Evolutionary conservation across 1,140 invertebrate genomes (phyloP).

Genomic region (Aplysia californica): DNA sequence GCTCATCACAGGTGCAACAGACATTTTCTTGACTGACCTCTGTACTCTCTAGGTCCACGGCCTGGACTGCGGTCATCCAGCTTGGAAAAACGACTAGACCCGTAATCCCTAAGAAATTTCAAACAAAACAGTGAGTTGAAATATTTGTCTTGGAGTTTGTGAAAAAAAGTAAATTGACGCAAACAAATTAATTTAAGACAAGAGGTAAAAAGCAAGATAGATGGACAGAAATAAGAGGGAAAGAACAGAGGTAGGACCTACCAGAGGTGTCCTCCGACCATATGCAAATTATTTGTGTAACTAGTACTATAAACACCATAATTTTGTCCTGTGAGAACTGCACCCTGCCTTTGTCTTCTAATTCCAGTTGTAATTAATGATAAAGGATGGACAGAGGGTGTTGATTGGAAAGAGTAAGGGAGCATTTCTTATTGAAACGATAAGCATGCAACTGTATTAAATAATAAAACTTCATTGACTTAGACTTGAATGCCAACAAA

Average conservation of each 20-base stretch:
- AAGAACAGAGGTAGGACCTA: too few species aligned
- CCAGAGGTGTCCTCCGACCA: neutral
- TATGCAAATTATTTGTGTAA: neutral
- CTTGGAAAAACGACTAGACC: neutral
- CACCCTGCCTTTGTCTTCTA: too few species aligned
- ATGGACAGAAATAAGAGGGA: neutral
- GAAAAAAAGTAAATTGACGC: neutral
- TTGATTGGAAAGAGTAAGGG: too few species aligned
- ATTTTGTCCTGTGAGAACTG: too few species aligned
- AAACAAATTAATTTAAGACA: neutral
- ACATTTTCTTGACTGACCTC: neutral
- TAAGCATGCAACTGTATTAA: too few species aligned
- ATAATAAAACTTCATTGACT: too few species aligned
- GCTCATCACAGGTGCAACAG: too few species aligned
- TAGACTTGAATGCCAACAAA: too few species aligned
- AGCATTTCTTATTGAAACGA: too few species aligned
- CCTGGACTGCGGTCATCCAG: neutral
- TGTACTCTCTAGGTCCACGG: conserved; percentile 13
- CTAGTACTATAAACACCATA: too few species aligned
- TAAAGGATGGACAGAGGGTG: too few species aligned
- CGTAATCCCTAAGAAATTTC: neutral
- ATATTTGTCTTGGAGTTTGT: neutral
- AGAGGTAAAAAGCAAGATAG: neutral
- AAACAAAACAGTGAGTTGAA: neutral
- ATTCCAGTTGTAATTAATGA: too few species aligned